Base-by-base conservation (phyloP, 2,888 invertebrate genomes). In the Philaethria dido region DNA sequence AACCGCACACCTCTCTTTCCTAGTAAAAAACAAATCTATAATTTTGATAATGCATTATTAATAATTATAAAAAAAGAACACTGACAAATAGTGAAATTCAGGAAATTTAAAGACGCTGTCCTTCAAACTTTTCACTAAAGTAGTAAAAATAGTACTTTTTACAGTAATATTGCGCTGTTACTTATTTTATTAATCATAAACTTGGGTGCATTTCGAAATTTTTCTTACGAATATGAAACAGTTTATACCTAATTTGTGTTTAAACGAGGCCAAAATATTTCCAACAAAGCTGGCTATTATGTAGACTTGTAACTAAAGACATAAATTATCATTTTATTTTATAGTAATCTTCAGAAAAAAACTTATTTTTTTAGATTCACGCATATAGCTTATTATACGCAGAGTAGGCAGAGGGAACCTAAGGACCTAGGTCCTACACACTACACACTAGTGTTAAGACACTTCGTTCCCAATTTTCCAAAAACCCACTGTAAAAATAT, bases 181-280 rank as follows among this genome's bases (percentile, higher is more conserved):
- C 48, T 50, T 50, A 50, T 50, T 50, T 50, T 50, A 50, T 50
- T 50, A 50, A 50, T 25, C 22, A n/a, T 50, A 50, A 50, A 50
- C n/a, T 22, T 25, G 22, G 29, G 29, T 50, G 50, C 29, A 50
- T n/a, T n/a, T 29, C 11, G n/a, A 50, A 50, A n/a, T 25, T 50
- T 25, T n/a, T 29, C 50, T 50, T 3, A 6, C 14, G 14, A 50
- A 50, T 25, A 25, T 50, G 14, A 50, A 25, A 50, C 20, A 48
- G 20, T 14, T 48, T 6, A 48, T 22, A 14, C 22, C 14, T 48
- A 8, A n/a, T 25, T 48, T 14, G 39, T 13, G 33, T 33, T 33
- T 33, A 33, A 8, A 33, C 9, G 33, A 33, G 1, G n/a, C 48
- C 22, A 50, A 22, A 13, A 25, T n/a, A 8, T 48, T 48, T 14